Evolutionary conservation across 2,113 vertebrate species (phyloP).

Genomic region (Elephantulus edwardii): DNA sequence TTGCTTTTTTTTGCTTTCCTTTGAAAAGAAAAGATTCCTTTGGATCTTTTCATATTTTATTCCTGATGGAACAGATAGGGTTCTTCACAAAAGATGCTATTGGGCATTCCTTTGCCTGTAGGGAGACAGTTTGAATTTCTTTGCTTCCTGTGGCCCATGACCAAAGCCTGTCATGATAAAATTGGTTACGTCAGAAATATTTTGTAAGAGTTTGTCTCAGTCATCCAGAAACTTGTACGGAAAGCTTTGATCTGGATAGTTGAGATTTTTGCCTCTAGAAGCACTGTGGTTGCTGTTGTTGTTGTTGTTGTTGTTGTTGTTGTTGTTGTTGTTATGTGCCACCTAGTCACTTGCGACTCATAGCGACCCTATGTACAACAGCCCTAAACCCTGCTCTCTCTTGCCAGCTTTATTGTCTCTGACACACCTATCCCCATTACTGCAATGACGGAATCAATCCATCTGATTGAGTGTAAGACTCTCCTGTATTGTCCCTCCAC

Average conservation of each 20-base stretch:
- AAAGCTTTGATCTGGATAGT: background rate
- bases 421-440: too few relatives aligned
- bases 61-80: background rate
- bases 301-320: too few relatives aligned
- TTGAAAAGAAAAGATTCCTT: too few relatives aligned
- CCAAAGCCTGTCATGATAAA: background rate
- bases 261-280: background rate
- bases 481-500: too few relatives aligned
- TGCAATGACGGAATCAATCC: too few relatives aligned
- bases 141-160: background rate
- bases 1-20: background rate
- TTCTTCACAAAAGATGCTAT: background rate
- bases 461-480: too few relatives aligned
- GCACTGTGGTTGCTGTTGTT: too few relatives aligned
- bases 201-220: background rate
- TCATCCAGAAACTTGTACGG: background rate
- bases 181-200: background rate
- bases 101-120: background rate
- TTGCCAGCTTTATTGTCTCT: too few relatives aligned
- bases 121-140: background rate
- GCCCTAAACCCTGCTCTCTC: too few relatives aligned
- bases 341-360: too few relatives aligned
- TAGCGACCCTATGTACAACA: too few relatives aligned
- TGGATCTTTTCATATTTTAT: conserved; percentile 27
- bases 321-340: too few relatives aligned